phyloP scores from a whole-genome alignment of 2,113 vertebrate species.

The Phycodurus eques region DNA sequence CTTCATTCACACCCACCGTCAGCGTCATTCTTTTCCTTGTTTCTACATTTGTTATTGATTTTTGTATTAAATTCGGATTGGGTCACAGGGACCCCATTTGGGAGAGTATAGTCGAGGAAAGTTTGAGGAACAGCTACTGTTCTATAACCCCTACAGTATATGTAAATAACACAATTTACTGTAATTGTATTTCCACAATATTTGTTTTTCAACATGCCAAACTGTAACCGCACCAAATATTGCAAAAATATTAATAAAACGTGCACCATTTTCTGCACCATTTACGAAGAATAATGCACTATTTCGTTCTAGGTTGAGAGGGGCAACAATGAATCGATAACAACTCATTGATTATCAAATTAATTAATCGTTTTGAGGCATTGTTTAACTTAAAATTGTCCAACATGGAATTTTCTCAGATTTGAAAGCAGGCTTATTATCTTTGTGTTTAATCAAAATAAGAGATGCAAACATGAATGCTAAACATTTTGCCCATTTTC shows the following conservation, averaged over 20 bases:
- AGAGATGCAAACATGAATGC: too few species aligned
- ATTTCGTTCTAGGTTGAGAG: too few species aligned
- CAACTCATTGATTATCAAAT: too few species aligned
- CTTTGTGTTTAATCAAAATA: too few species aligned
- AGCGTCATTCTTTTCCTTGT: neutral
- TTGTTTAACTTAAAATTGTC: too few species aligned
- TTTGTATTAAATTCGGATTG: neutral
- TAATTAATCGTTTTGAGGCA: too few species aligned
- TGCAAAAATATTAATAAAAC: neutral
- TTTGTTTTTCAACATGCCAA: neutral
- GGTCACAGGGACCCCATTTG: neutral
- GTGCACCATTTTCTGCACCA: neutral
- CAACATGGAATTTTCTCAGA: too few species aligned
- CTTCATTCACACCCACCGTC: slow-evolving; percentile 16
- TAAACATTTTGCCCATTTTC: too few species aligned
- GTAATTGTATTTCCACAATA: neutral
- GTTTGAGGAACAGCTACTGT: neutral
- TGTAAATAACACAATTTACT: neutral
- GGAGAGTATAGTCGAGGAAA: neutral
- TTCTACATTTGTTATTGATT: neutral
- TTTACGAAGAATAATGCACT: neutral
- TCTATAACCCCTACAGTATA: neutral
- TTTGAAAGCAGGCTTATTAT: too few species aligned
- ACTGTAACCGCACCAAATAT: neutral
- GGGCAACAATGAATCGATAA: too few species aligned